A percentile compares a stretch with the other conserved stretches of the same genome.
These are phyloP conservation scores for Metalampra italica DNA, from an alignment of 2,888 invertebrate genomes.

Conservation along the genomic window DNA sequence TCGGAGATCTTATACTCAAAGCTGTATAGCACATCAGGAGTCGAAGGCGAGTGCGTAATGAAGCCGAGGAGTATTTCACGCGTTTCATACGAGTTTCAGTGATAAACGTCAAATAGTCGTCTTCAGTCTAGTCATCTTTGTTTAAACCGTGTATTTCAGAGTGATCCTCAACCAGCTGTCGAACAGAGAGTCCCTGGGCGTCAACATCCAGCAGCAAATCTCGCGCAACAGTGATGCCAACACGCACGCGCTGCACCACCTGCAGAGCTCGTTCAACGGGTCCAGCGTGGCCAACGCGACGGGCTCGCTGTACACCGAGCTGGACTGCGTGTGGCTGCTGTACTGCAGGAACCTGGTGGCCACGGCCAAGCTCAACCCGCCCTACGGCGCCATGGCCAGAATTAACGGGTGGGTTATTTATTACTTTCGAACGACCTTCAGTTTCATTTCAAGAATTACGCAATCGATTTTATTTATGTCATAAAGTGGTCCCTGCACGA, in stretches of 20 bases:
- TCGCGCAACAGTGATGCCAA: conserved; percentile 58
- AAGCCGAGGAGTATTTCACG: too few relatives aligned
- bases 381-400: conserved; percentile 78
- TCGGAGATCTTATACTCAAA: too few relatives aligned
- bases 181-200: conserved; percentile 35
- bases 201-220: conserved; percentile 46
- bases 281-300: conserved; percentile 34
- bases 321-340: conserved; percentile 79
- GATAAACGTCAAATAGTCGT: too few relatives aligned
- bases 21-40: too few relatives aligned
- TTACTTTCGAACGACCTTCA: background rate
- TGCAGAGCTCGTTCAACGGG: conserved; percentile 49
- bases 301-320: conserved; percentile 42
- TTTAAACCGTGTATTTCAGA: conserved; percentile 40
- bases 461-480: too few relatives aligned
- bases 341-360: conserved; percentile 78
- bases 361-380: conserved; percentile 69
- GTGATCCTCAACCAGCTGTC: conserved; percentile 49
- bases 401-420: conserved; percentile 74
- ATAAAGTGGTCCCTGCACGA: too few relatives aligned
- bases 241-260: conserved; percentile 54
- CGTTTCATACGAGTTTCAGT: too few relatives aligned
- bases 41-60: too few relatives aligned
- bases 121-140: too few relatives aligned
- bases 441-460: too few relatives aligned